Evolutionary conservation across 2,113 vertebrate species (phyloP), one percentile per base, ranked within the genome.

Genomic region (Pontoporia blainvillei): DNA sequence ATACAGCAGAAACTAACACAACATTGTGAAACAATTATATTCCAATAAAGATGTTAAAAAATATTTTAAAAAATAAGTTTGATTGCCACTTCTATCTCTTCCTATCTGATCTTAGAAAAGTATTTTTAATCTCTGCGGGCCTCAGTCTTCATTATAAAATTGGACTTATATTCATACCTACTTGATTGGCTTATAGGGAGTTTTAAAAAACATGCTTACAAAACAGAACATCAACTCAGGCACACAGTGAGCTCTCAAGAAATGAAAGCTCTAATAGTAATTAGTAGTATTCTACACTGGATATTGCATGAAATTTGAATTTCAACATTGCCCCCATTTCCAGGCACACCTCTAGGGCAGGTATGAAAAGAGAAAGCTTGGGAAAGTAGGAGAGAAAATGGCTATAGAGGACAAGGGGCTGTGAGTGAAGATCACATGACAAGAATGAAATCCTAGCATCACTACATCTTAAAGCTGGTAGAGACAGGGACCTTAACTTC

Each of bases 131-230:
- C 29, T 88, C 3, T 66, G 69, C 49, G 29, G 34, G 8, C 11
- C 14, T 82, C 36, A 92, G 9, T 86, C 72, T 92, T 72, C 44
- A 71, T 90, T 87, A 20, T 93, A 67, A 73, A 62, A 11, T 44
- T 78, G 21, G 49, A 9, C 41, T 92, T 46, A n/a, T 86, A 36
- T 41, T 82, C 81, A 83, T 87, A 90, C 14, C 36, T 71, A 44
- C 23, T 52, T 92, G 25, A 46, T 59, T 67, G 85, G 57, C 49
- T 73, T 75, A 5, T 67, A 49, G 14, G 36, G 20, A 90, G 15
- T 2, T 36, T 79, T 49, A 46, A 66, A 71, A 76, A 41, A 46
- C 78, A 52, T 34, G 49, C 29, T 93, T 82, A 21, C 86, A 72
- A 93, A 81, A 79, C 21, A 52, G 10, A 82, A 44, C 57, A 69